phyloP scores from a whole-genome alignment of 2,888 invertebrate species.

The Augiades crinisus region DNA sequence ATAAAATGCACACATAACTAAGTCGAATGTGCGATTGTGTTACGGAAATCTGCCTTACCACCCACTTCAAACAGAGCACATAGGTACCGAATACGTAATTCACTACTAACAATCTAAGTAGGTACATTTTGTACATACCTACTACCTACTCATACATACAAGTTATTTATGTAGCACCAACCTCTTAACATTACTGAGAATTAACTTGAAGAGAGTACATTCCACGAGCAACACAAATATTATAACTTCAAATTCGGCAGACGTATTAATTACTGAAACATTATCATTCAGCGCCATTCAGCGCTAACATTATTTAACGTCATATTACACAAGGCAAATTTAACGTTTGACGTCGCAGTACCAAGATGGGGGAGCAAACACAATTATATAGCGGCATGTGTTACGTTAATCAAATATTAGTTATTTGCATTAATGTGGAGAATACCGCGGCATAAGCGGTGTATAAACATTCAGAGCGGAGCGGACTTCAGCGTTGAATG shows the following conservation, averaged over 20 bases:
- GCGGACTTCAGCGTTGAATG: no score
- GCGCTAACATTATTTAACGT: constrained; percentile 18
- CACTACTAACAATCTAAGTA: no score
- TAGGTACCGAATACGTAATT: no score
- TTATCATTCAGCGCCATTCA: constrained; percentile 15
- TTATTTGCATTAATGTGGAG: constrained; percentile 13
- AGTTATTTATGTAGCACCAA: no score
- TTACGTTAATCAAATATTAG: constrained; percentile 21
- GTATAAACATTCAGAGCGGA: not conserved
- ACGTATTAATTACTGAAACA: constrained; percentile 21
- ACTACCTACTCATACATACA: no score
- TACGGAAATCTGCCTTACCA: no score
- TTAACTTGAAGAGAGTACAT: no score
- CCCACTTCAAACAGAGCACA: no score
- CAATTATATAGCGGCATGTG: constrained; percentile 17
- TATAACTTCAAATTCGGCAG: constrained; percentile 7
- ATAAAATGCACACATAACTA: no score
- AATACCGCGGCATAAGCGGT: not conserved
- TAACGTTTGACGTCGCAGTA: constrained; percentile 19
- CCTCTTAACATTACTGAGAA: no score
- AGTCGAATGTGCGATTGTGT: no score
- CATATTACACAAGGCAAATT: constrained; percentile 15
- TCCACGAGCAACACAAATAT: constrained; percentile 12
- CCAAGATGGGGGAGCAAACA: constrained; percentile 14
- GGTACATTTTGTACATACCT: no score